Evolutionary conservation across 2,113 vertebrate species (phyloP).

Genomic region (Cebus imitator): DNA sequence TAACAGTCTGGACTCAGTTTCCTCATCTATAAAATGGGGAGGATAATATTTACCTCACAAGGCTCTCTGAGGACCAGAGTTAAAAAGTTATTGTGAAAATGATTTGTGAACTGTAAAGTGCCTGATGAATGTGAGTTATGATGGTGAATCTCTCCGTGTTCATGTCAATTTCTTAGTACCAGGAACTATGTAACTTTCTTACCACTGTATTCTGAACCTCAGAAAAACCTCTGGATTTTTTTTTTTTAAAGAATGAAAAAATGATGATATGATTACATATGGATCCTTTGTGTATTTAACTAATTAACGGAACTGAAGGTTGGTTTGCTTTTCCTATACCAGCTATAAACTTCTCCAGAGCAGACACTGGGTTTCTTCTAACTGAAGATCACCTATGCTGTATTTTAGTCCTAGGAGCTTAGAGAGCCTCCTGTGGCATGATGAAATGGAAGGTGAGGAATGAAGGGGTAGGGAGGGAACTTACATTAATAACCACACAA

Average conservation of each 20-base stretch:
- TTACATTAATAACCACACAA: background rate
- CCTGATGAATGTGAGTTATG: background rate
- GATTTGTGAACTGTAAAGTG: background rate
- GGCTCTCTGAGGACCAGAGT: background rate
- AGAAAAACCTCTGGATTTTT: too few relatives aligned
- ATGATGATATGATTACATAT: rapidly evolving
- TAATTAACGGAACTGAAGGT: background rate
- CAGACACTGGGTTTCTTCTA: background rate
- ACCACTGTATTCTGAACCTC: background rate
- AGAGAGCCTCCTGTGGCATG: background rate
- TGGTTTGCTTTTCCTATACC: background rate
- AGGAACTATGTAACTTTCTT: background rate
- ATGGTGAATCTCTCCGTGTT: background rate
- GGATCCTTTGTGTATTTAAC: background rate
- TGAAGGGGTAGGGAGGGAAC: too few relatives aligned
- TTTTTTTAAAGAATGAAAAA: background rate
- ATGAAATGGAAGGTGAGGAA: background rate
- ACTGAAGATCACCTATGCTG: background rate
- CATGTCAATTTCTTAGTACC: background rate
- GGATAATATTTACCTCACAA: background rate
- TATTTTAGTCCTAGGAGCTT: background rate
- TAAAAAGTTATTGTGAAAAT: background rate
- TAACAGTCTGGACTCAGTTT: background rate
- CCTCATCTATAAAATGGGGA: background rate
- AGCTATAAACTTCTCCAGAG: background rate